These are phyloP conservation scores for Muschampia plurimacula DNA, from an alignment of 2,888 invertebrate species.

Conservation along the genomic window DNA sequence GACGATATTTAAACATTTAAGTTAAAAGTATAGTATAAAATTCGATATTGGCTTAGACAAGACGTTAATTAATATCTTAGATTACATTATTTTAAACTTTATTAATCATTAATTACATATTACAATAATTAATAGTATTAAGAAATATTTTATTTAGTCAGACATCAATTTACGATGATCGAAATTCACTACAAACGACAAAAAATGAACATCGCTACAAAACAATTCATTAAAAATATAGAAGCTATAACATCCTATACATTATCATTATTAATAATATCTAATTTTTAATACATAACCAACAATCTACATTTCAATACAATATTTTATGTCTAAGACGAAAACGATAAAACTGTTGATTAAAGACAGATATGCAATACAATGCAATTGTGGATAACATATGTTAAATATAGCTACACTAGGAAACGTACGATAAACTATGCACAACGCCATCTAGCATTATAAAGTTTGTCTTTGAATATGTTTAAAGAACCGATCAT, in stretches of 20 bases:
- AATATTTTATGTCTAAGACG: conserved; percentile 26
- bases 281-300: conserved; percentile 3
- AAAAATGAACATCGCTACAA: conserved; percentile 1
- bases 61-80: conserved; percentile 21
- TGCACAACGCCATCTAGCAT: conserved; percentile 20
- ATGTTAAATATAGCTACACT: conserved; percentile 22
- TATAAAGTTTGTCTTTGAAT: not conserved
- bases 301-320: conserved; percentile 21
- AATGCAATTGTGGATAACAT: conserved; percentile 8
- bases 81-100: conserved; percentile 11
- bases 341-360: conserved; percentile 15
- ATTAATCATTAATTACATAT: not conserved
- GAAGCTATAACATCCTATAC: not conserved
- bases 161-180: conserved; percentile 24
- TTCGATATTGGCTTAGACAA: conserved; percentile 34
- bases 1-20: conserved; percentile 10
- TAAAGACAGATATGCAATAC: not conserved
- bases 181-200: conserved; percentile 18
- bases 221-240: not conserved
- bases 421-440: conserved; percentile 18
- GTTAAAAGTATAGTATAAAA: conserved; percentile 35
- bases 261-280: not conserved
- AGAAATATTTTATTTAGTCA: conserved; percentile 20
- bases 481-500: not conserved
- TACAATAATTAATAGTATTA: conserved; percentile 2